Percentiles rank a stretch among this genome's conserved stretches.
These are phyloP conservation scores for Gymnobelideus leadbeateri DNA, from an alignment of 2,113 vertebrate genomes.

Conservation along the genomic window DNA sequence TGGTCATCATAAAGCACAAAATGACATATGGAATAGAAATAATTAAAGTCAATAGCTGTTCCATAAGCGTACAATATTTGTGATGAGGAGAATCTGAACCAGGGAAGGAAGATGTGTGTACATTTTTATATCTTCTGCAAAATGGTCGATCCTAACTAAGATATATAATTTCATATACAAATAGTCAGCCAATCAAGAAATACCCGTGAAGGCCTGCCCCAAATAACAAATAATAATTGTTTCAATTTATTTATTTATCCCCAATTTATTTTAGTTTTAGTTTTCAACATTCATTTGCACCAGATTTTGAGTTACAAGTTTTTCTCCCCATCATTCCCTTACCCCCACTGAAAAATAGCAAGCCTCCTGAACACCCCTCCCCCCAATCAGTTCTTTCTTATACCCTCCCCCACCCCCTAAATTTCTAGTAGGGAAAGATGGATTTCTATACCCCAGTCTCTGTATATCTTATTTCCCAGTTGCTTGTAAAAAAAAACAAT, in stretches of 20 bases:
- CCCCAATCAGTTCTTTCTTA: too few species aligned
- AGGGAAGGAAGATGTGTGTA: constrained; percentile 6
- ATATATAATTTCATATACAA: not conserved
- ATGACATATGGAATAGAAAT: not conserved
- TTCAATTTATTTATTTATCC: not conserved
- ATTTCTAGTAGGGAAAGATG: too few species aligned
- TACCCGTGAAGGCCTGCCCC: not conserved
- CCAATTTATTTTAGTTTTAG: too few species aligned
- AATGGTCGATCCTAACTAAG: constrained; percentile 8
- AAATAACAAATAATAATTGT: not conserved
- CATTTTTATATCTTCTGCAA: not conserved
- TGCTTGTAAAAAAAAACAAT: too few species aligned
- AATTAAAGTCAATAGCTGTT: not conserved
- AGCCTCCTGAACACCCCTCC: too few species aligned
- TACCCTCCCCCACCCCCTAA: too few species aligned
- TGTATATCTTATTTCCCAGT: too few species aligned
- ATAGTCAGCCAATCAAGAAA: not conserved
- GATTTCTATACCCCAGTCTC: too few species aligned
- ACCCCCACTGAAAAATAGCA: too few species aligned
- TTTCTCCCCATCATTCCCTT: too few species aligned
- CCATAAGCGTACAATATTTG: not conserved
- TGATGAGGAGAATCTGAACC: not conserved
- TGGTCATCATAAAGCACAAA: not conserved
- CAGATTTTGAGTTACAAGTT: too few species aligned
- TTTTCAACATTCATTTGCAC: too few species aligned